Base-by-base conservation (phyloP, 2,797 vertebrate species). In the Sarcophilus harrisii region DNA sequence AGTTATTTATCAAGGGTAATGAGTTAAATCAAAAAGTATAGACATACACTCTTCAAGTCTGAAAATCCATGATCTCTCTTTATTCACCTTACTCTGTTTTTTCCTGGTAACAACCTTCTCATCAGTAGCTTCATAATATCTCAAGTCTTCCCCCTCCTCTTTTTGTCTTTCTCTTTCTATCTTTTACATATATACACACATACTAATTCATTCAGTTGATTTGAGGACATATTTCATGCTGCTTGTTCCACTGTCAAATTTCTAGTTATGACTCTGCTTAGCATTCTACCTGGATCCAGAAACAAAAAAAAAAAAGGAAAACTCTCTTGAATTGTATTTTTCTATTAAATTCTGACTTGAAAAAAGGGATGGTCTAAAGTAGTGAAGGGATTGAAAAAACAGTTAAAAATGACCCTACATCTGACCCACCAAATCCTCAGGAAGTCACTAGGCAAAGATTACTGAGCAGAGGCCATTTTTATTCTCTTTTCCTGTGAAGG, bases 241-340 rank as follows among this genome's bases (percentile, higher is more conserved):
- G 18, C 21, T 87, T 87, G 73, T 21, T 9, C 24, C 9, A 27
- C 9, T 87, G 21, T 9, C 73, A 87, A 87, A 45, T 87, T 45
- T 38, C 21, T 87, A 87, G 73, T 45, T 45, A 87, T 27, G 73
- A 0, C 38, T 87, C 73, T 87, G 60, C 58, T 45, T 3, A 58
- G 49, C n/a, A 90, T 32, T 28, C 10, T 59, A 29, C 27, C 54
- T 91, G 90, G 13, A 89, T 91, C 96, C 91, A 93, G 29, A 94
- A 62, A 38, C 21, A 94, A 11, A 89, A 94, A 94, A 91, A 12
- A 73, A 94, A 94, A 92, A 1, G 27, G 45, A 93, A 21, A 9
- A 57, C 90, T 27, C 21, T 30, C 18, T 30, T 92, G 95, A 13
- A 9, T 28, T 0, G n/a, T 18, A 0, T 10, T 28, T 30, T 52